Evolutionary conservation across 1,140 invertebrate genomes (phyloP).

Genomic region (Cyrtorhinus lividipennis): DNA sequence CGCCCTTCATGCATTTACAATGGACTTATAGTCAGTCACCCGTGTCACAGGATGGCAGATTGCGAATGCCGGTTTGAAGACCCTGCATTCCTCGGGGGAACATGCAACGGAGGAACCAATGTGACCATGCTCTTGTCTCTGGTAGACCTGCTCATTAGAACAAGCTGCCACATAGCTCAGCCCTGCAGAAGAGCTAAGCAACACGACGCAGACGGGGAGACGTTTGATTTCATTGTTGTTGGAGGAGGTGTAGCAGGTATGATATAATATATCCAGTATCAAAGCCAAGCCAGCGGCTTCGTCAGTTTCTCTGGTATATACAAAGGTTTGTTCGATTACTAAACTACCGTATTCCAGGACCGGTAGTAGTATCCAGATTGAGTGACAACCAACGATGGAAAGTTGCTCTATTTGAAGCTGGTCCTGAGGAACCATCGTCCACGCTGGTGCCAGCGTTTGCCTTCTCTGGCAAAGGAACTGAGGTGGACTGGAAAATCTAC

Average conservation of each 20-base stretch:
- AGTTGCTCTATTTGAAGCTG: slow-evolving; percentile 42
- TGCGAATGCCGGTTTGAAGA: slow-evolving; percentile 34
- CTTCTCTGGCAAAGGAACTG: slow-evolving; percentile 34
- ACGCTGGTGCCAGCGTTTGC: slow-evolving; percentile 49
- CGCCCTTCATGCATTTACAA: too few relatives aligned
- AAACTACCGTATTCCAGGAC: too few relatives aligned
- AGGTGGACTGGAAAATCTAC: slow-evolving; percentile 49
- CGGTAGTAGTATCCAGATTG: slow-evolving; percentile 41
- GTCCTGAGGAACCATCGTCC: slow-evolving; percentile 49
- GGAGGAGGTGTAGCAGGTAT: slow-evolving; percentile 26
- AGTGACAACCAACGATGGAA: slow-evolving; percentile 34
- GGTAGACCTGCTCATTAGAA: slow-evolving; percentile 27
- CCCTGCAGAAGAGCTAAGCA: slow-evolving; percentile 30
- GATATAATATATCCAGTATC: neutral
- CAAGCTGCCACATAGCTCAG: slow-evolving; percentile 38
- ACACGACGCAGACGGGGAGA: slow-evolving; percentile 11
- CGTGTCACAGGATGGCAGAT: slow-evolving; percentile 17
- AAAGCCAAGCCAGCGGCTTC: neutral
- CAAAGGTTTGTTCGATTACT: too few relatives aligned
- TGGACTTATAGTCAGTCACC: too few relatives aligned
- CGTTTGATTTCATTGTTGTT: slow-evolving; percentile 26
- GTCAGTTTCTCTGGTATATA: too few relatives aligned
- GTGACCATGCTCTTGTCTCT: slow-evolving; percentile 39
- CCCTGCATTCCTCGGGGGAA: slow-evolving; percentile 30
- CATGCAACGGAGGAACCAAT: slow-evolving; percentile 28